Percentiles rank a stretch among this genome's conserved stretches.
These are phyloP conservation scores for Magallana ariakensis DNA, from an alignment of 1,140 invertebrate genomes.

Conservation along the genomic window DNA sequence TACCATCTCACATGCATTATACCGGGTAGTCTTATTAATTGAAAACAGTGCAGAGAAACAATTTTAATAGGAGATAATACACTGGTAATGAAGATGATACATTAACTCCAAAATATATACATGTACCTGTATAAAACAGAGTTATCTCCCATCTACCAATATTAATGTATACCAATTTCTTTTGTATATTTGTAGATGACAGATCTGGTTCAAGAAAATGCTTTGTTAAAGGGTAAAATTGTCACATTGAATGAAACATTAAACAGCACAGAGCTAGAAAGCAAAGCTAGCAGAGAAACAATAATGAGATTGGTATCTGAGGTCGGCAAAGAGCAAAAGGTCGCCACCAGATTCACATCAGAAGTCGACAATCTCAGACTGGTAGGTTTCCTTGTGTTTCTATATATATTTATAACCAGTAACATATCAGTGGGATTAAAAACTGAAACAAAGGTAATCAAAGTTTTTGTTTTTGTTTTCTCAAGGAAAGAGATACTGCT, in stretches of 20 bases:
- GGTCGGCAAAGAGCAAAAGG: slow-evolving; percentile 77
- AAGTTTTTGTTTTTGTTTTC: background rate
- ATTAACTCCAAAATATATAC: too few relatives aligned
- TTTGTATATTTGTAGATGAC: slow-evolving; percentile 69
- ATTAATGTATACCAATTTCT: background rate
- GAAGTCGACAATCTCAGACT: slow-evolving; percentile 75
- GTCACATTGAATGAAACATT: slow-evolving; percentile 75
- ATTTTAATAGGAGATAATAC: too few relatives aligned
- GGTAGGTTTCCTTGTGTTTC: slow-evolving; percentile 62
- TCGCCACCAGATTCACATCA: slow-evolving; percentile 69
- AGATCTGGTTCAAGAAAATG: slow-evolving; percentile 78
- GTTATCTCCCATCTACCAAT: background rate
- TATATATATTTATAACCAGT: background rate
- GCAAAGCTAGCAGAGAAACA: slow-evolving; percentile 79
- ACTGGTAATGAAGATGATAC: too few relatives aligned
- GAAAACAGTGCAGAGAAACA: too few relatives aligned
- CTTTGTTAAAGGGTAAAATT: slow-evolving; percentile 78
- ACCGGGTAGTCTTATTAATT: too few relatives aligned
- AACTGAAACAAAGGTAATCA: background rate
- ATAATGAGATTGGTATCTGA: slow-evolving; percentile 79
- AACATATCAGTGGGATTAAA: background rate
- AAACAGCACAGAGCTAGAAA: slow-evolving; percentile 76
- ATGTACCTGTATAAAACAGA: background rate
- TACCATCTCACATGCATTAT: too few relatives aligned
- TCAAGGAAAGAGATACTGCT: slow-evolving; percentile 77